Conservation (phyloP, 2,113 vertebrate genomes). For the Helogale parvula region DNA sequence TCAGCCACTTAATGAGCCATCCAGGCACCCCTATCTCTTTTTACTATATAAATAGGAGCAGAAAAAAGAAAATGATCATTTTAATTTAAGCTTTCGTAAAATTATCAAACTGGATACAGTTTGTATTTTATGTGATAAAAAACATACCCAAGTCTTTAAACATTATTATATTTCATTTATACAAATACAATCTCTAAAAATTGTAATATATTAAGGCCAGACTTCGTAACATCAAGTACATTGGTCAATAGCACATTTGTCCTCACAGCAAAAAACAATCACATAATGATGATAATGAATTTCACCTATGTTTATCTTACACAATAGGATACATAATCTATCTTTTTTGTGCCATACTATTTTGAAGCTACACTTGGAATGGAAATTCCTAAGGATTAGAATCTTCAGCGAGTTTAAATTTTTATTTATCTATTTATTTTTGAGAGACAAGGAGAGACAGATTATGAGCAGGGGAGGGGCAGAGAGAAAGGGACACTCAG, state of each 20-base stretch:
- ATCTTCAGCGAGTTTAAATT: not conserved
- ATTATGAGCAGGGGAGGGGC: no score
- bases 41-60: not conserved
- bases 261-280: not conserved
- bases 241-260: not conserved
- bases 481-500: no score
- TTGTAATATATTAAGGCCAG: not conserved
- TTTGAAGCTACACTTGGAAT: not conserved
- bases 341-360: not conserved
- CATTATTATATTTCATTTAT: not conserved
- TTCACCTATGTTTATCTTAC: not conserved
- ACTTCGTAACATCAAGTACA: not conserved
- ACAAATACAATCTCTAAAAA: not conserved
- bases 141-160: not conserved
- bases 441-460: no score
- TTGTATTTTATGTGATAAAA: not conserved
- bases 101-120: not conserved
- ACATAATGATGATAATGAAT: not conserved
- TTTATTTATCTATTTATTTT: no score
- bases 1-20: no score
- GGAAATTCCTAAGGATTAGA: not conserved
- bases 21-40: not conserved
- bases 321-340: not conserved
- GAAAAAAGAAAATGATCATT: not conserved
- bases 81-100: not conserved